Evolutionary conservation across 2,113 vertebrate species (phyloP), one percentile per base, ranked within the genome.

Genomic region (Xiphophorus couchianus): DNA sequence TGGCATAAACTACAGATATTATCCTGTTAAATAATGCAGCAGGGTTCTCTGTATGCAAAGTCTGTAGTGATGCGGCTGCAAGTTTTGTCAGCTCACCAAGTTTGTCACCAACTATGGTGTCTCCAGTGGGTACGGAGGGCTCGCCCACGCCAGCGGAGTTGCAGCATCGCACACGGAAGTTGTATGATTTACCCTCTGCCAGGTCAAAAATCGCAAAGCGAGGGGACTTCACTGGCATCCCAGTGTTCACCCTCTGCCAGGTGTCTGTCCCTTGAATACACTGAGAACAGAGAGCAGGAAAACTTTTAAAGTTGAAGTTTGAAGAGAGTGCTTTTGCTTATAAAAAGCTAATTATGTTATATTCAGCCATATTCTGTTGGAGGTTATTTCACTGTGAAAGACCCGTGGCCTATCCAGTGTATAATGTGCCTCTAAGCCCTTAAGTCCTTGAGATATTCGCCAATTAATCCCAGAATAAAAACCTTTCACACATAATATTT

Each of bases 191-290:
- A 8, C 96, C 96, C 92, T 97, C 98, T 0, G 93, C 94, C 92
- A 99, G 91, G 90, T 99, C 98, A 67, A 99, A 99, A 78, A 99
- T 94, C 44, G 98, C 98, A 69, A 97, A 99, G 75, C 97, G 97
- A 9, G 98, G 98, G 68, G 98, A 99, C 92, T 97, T 98, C 76
- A 98, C 97, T 0, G 98, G 98, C 84, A 98, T 97, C 64, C 98
- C 95, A 0, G 96, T 96, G 94, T 99, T 99, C 76, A 98, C 97
- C 74, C 96, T 95, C 89, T 99, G 98, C 98, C 98, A 99, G 82
- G 93, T 94, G 76, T 99, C 96, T 0, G 96, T 95, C 28, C 95
- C 97, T 0, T 95, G 94, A 29, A 97, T 62, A 33, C 97, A 94
- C 98, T 99, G 69, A 15, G 72, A 79, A 12, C 27, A 77, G n/a